These are phyloP conservation scores for Polypedilum vanderplanki DNA, from an alignment of 1,140 invertebrate genomes.

Conservation along the genomic window DNA sequence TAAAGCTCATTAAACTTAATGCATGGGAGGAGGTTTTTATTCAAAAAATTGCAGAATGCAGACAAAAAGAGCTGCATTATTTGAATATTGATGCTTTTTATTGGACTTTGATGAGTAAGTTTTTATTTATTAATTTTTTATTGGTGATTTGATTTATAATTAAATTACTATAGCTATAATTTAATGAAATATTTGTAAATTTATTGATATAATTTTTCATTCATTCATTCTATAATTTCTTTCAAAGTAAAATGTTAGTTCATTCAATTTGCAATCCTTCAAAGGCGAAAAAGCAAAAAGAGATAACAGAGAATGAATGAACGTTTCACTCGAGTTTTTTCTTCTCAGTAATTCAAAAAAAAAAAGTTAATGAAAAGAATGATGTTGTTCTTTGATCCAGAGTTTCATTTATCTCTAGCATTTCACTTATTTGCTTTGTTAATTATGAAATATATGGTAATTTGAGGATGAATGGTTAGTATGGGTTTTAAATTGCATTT, in stretches of 20 bases:
- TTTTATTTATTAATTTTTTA: constrained; percentile 30
- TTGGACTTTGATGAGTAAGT: constrained; percentile 65
- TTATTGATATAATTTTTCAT: too few species aligned
- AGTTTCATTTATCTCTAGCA: not conserved
- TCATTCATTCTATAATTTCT: too few species aligned
- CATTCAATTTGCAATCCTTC: too few species aligned
- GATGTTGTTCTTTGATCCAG: not conserved
- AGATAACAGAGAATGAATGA: too few species aligned
- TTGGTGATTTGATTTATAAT: not conserved
- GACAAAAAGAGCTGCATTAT: constrained; percentile 63
- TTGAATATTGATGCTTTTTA: constrained; percentile 67
- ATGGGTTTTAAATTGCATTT: not conserved
- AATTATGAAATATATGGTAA: not conserved
- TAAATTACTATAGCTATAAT: too few species aligned
- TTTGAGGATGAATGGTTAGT: not conserved
- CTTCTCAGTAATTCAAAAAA: not conserved
- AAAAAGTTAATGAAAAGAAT: constrained; percentile 1
- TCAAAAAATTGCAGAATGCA: constrained; percentile 54
- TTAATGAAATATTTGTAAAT: too few species aligned
- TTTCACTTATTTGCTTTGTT: not conserved
- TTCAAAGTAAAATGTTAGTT: too few species aligned
- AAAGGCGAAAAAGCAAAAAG: too few species aligned
- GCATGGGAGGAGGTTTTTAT: constrained; percentile 74
- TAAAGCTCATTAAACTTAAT: constrained; percentile 72
- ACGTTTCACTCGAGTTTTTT: not conserved